Conservation (phyloP, 2,888 invertebrate genomes). For the Ochlodes sylvanus region DNA sequence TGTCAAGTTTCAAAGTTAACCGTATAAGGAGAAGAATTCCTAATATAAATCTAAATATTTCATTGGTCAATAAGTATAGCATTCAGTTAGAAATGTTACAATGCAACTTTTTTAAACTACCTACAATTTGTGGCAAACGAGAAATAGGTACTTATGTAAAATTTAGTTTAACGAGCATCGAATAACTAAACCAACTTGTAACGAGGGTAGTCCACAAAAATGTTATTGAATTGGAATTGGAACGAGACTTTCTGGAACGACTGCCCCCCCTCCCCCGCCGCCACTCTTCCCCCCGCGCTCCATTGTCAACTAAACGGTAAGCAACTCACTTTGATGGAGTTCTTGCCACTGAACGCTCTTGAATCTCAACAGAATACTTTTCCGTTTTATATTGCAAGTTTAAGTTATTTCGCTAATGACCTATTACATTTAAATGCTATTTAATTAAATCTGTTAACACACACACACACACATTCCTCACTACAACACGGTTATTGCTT, state of each 20-base stretch:
- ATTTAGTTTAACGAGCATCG: constrained; percentile 26
- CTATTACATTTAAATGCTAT: background rate
- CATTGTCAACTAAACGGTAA: constrained; percentile 12
- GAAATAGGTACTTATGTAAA: constrained; percentile 22
- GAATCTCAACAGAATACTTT: background rate
- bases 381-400: background rate
- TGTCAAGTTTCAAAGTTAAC: too few relatives aligned
- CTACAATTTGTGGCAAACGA: background rate
- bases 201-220: constrained; percentile 30
- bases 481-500: too few relatives aligned
- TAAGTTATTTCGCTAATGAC: background rate
- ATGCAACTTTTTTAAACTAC: background rate
- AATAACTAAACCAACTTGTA: constrained; percentile 24
- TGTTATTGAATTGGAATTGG: constrained; percentile 6
- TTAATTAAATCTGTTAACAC: background rate
- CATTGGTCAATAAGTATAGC: too few relatives aligned
- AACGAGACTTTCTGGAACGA: background rate
- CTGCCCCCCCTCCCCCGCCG: background rate
- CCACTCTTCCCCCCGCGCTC: background rate
- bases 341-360: background rate
- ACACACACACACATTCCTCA: too few relatives aligned
- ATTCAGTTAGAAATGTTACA: background rate
- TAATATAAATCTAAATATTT: too few relatives aligned
- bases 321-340: background rate
- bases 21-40: too few relatives aligned